Evolutionary conservation across 1,140 invertebrate species (phyloP), one percentile per base, ranked within the genome.

Genomic region (Xylocopa sonorina): DNA sequence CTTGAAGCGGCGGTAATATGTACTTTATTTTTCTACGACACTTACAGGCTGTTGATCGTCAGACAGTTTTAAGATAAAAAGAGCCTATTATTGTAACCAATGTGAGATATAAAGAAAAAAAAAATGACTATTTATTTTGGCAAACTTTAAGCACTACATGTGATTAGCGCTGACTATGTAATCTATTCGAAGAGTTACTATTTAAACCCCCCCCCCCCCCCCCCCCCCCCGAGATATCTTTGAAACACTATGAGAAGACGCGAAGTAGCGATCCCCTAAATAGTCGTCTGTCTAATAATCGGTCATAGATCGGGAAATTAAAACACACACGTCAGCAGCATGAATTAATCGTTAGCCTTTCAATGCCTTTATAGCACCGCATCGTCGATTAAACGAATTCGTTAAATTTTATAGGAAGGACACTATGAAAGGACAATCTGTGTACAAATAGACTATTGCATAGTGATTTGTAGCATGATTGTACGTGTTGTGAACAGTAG

Each of bases 11-110:
- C 62, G 46, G 76, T 71, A 66, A 85, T 80, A 83, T 51, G 48
- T 81, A 86, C 81, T 85, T 86, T 86, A 86, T 86, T 86, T 86
- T 86, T 86, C 74, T 86, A 86, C 79, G 51, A 85, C 58, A 82
- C 29, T 48, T 62, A 64, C 77, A 64, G 38, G 79, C 79, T 85
- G 66, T 86, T 86, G 66, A 69, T 41, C 66, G 9, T 81, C 14
- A 69, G 64, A 60, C 62, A 46, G 48, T 67, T 77, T 51, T 71
- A 77, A 55, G 64, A 77, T 48, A 76, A 82, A n/a, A 51, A 84
- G 73, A 85, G 71, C 82, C 58, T 85, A 85, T 81, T 58, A 72
- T 80, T 68, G 27, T 83, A 81, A 71, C 32, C 60, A 48, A 77
- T 58, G 48, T 60, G 51, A 73, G 43, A 71, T 68, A 51, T 67